Conservation (phyloP, 2,797 vertebrate species). For the Apodemus agrarius region DNA sequence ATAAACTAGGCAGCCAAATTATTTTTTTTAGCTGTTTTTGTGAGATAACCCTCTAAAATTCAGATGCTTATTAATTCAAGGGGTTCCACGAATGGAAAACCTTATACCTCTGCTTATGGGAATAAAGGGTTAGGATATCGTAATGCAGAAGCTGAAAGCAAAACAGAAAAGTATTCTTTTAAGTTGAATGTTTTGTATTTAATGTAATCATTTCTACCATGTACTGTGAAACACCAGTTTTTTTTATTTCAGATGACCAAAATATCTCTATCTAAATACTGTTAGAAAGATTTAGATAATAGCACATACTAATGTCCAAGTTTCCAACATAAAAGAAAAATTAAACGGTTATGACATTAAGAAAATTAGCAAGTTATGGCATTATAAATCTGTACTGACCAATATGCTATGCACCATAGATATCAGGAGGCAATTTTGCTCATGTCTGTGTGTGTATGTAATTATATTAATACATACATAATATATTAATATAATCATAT, state of each 20-base stretch:
- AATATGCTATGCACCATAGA: neutral
- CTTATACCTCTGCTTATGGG: neutral
- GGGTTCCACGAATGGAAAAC: slow-evolving; percentile 75
- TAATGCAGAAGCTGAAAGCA: slow-evolving; percentile 33
- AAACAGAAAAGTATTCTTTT: neutral
- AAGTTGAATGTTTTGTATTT: slow-evolving; percentile 33
- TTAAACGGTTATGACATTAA: neutral
- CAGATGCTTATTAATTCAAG: slow-evolving; percentile 72
- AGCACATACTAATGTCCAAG: neutral
- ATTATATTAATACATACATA: too few relatives aligned
- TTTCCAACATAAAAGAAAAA: slow-evolving; percentile 47
- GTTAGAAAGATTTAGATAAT: neutral
- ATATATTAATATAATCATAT: too few relatives aligned
- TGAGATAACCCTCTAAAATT: slow-evolving; percentile 75
- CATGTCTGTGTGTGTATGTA: neutral
- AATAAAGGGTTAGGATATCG: neutral
- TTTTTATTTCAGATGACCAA: neutral
- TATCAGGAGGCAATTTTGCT: neutral
- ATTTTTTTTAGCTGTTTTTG: slow-evolving; percentile 85
- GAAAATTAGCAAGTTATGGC: neutral
- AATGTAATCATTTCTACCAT: accelerated
- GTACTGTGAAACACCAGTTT: neutral
- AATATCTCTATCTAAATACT: neutral
- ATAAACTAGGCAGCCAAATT: slow-evolving; percentile 81
- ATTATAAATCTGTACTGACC: neutral